A percentile compares a stretch with the other conserved stretches of the same genome.
Conservation (phyloP, 2,888 invertebrate species). For the Trachelus stipa region DNA sequence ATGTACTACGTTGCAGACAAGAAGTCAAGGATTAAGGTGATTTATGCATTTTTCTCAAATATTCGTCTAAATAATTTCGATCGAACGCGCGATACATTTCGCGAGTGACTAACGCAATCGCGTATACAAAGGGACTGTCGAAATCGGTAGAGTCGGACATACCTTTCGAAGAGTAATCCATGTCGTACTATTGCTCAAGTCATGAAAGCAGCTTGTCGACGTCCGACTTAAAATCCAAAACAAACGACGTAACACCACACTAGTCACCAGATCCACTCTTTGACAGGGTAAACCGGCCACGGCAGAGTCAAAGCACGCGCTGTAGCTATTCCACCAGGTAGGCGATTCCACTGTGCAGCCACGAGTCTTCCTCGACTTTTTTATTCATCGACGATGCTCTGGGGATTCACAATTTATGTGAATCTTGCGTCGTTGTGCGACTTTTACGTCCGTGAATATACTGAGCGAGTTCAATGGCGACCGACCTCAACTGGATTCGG, state of each 20-base stretch:
- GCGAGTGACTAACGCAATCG: background rate
- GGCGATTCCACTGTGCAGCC: background rate
- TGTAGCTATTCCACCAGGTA: background rate
- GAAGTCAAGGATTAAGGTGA: background rate
- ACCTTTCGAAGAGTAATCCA: slow-evolving; percentile 57
- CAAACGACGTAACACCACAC: background rate
- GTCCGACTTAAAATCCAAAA: background rate
- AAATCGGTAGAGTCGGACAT: slow-evolving; percentile 21
- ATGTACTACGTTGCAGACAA: background rate
- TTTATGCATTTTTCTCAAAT: background rate
- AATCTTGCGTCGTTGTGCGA: background rate
- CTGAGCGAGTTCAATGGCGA: background rate
- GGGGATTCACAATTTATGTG: background rate
- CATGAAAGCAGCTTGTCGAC: background rate
- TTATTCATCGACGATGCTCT: background rate
- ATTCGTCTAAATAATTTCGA: background rate
- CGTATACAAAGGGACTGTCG: background rate
- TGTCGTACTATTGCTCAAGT: slow-evolving; percentile 28
- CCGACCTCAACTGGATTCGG: background rate
- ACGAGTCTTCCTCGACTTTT: background rate
- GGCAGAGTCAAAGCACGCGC: background rate
- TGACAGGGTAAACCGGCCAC: background rate
- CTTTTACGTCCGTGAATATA: background rate
- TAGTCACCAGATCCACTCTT: background rate
- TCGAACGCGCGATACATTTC: background rate